Evolutionary conservation across 2,113 vertebrate genomes (phyloP).

Genomic region (Hassar affinis): DNA sequence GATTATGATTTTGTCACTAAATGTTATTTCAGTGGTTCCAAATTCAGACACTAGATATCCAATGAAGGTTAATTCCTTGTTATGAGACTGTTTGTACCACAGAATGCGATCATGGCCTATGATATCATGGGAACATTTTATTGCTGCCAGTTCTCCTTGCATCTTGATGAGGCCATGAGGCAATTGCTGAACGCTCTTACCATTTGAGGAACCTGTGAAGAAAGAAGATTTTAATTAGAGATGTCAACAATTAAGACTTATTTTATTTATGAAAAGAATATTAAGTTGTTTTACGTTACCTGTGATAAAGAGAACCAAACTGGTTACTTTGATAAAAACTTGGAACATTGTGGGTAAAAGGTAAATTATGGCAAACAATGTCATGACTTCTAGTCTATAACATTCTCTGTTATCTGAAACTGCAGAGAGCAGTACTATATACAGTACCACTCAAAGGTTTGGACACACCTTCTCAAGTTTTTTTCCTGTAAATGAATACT

Average conservation of each 20-base stretch:
- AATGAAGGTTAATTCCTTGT: slow-evolving; percentile 20
- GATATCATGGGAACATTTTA: slow-evolving; percentile 27
- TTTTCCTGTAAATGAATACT: too few relatives aligned
- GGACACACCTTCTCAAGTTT: too few relatives aligned
- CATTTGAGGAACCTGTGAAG: slow-evolving; percentile 27
- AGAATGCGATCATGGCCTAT: slow-evolving; percentile 8
- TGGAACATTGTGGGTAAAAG: neutral
- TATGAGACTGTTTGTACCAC: slow-evolving; percentile 50
- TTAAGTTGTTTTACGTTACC: neutral
- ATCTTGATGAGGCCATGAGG: slow-evolving; percentile 27
- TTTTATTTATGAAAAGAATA: neutral
- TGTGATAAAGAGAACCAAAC: neutral
- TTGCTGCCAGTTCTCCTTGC: slow-evolving; percentile 11
- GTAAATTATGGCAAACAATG: neutral
- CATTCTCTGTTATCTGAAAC: neutral
- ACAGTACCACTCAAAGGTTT: too few relatives aligned
- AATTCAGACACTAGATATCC: slow-evolving; percentile 3
- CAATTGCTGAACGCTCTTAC: slow-evolving; percentile 28
- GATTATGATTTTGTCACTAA: neutral
- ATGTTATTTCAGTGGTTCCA: neutral
- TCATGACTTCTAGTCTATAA: neutral
- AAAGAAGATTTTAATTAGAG: neutral
- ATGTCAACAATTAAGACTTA: neutral
- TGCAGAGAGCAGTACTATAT: too few relatives aligned
- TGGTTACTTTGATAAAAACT: neutral